Evolutionary conservation across 2,797 vertebrate genomes (phyloP).

Genomic region (Nasua narica): DNA sequence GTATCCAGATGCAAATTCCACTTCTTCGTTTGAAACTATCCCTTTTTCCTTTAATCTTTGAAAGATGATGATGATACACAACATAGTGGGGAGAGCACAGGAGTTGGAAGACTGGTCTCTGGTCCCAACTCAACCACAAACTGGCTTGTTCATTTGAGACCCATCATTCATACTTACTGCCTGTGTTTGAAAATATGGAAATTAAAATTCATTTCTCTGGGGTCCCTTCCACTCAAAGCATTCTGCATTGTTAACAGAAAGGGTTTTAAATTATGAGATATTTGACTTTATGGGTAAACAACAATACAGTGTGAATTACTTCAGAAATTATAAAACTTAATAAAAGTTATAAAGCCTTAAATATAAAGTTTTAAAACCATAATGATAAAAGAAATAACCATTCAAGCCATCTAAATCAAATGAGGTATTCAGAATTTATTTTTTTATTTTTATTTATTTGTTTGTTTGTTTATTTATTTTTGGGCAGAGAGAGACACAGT

Average conservation of each 20-base stretch:
- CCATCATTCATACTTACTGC: neutral
- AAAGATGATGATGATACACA: neutral
- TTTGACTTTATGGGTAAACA: neutral
- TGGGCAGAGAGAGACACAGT: no score
- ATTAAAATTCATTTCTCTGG: neutral
- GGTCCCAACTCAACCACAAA: neutral
- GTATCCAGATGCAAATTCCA: neutral
- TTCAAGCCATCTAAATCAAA: neutral
- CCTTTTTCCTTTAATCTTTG: neutral
- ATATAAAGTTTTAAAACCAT: neutral
- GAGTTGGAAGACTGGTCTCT: neutral
- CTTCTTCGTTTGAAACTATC: neutral
- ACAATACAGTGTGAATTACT: neutral
- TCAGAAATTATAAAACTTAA: neutral
- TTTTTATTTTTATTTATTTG: neutral
- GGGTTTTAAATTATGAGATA: neutral
- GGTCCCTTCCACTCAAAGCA: neutral
- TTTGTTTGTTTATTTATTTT: no score
- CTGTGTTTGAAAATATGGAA: neutral
- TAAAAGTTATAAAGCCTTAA: neutral
- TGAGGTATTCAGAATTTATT: neutral
- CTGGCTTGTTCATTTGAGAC: neutral
- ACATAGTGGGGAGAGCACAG: neutral
- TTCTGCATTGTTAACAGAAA: neutral
- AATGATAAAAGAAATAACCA: neutral